Base-by-base conservation (phyloP, 1,140 invertebrate genomes). In the Lanistes nyassanus region DNA sequence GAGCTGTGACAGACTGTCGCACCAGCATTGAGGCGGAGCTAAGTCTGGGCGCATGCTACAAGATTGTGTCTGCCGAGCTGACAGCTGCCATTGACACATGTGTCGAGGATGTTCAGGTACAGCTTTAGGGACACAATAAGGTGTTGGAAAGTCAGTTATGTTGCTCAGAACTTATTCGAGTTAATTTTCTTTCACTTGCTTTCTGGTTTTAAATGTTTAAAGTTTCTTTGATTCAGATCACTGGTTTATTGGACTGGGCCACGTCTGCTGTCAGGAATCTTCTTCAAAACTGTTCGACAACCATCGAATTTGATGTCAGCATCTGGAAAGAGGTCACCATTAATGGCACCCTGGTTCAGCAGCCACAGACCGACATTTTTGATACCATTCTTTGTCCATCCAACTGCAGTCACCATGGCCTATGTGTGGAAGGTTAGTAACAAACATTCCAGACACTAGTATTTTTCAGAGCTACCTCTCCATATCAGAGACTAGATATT, bases 51-150 rank as follows among this genome's bases (percentile, higher is more conserved):
- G 39, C 37, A 0, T 84, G 83, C 66, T 34, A 60, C 23, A 68
- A 60, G 29, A 26, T 81, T n/a, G 51, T 77, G 19, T 53, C 58
- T 16, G 76, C 79, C 5, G 58, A 78, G 39, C 62, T 83, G 26
- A 71, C 60, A 0, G 71, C 58, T 6, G 76, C 64, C 36, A 74
- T 83, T 26, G 80, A 82, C 23, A 68, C 36, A n/a, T 83, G 81
- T 77, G 76, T 81, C 21, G 62, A 75, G 68, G 83, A 84, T 76
- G 64, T 82, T 11, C 67, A 77, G 76, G 78, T 83, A 72, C 13
- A 9, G 34, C 21, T 29, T 42, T 42, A n/a, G n/a, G n/a, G n/a
- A n/a, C n/a, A n/a, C n/a, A n/a, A n/a, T n/a, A n/a, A n/a, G n/a
- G n/a, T n/a, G n/a, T n/a, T n/a, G n/a, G n/a, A n/a, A n/a, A n/a